Evolutionary conservation across 2,797 vertebrate genomes (phyloP), one percentile per base, ranked within the genome.

Genomic region (Cuculus canorus): DNA sequence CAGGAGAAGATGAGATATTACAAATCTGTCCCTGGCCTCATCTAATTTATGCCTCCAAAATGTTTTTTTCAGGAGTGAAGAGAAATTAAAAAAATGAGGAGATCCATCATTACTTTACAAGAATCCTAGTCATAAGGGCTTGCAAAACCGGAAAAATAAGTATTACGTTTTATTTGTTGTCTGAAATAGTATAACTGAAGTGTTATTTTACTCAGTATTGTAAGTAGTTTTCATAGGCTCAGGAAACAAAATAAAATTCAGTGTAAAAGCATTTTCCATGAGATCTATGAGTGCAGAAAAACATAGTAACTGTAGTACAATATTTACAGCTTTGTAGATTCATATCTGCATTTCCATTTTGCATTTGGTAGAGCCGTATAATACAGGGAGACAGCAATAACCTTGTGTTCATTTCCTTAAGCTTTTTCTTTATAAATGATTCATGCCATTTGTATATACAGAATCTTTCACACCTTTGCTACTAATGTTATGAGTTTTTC

Each of bases 1-100:
- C 92, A 97, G 96, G 91, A 97, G 97, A 97, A 97, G 96, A 97
- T 97, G 97, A 98, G 98, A 98, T 98, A 98, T 98, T 98, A 97
- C 94, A 93, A 69, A 97, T 87, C 97, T 94, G 93, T 97, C 97
- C 93, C 96, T 93, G 93, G 96, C 93, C 70, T 88, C 97, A 97
- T 98, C 96, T 98, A 97, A 98, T 98, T 98, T 98, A 97, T 96
- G 89, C 83, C 69, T 96, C 86, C 78, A 78, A 93, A 90, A 80
- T 35, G 13, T 59, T 86, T 63, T 41, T 56, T 86, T 81, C 41
- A 87, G 50, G 61, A 92, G n/a, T 33, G 75, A 93, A 81, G 39
- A 85, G n/a, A 87, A 90, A 91, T 75, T 63, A 4, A 50, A 70
- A 61, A 82, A 76, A n/a, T 4, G 4, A 5, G 37, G 65, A 78